A percentile compares a stretch with the other conserved stretches of the same genome.
These are phyloP conservation scores for Spermophilus dauricus DNA, from an alignment of 2,113 vertebrate species.

Conservation along the genomic window DNA sequence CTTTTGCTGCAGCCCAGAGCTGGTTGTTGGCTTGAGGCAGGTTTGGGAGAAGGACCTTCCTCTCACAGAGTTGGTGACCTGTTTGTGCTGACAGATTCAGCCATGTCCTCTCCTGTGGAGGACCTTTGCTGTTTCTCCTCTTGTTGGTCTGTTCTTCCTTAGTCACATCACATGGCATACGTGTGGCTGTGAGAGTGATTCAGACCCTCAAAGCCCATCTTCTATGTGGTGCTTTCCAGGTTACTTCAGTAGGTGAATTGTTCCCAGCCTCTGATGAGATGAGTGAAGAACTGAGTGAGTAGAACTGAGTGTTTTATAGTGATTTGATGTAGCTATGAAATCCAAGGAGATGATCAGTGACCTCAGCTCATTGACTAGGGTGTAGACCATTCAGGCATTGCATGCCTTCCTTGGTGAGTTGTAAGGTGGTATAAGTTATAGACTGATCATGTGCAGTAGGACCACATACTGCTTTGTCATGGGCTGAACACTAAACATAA, in stretches of 20 bases:
- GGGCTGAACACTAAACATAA: background rate
- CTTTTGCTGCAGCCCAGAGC: constrained; percentile 52
- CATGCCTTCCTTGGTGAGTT: background rate
- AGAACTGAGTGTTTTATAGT: background rate
- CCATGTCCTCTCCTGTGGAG: background rate
- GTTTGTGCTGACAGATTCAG: background rate
- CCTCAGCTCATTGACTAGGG: background rate
- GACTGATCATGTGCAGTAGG: background rate
- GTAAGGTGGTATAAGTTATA: background rate
- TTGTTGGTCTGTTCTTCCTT: background rate
- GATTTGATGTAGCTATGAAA: background rate
- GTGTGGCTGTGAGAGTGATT: background rate
- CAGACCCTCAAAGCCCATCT: background rate
- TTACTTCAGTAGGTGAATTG: background rate
- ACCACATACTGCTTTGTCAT: background rate
- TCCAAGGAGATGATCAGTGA: background rate
- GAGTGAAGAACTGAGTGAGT: background rate
- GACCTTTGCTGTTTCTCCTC: background rate
- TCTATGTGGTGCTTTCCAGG: background rate
- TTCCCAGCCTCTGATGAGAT: background rate
- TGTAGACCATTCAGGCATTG: background rate
- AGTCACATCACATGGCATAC: background rate
- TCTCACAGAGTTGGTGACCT: background rate
- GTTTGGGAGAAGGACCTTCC: background rate
- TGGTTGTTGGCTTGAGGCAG: constrained; percentile 26